Conservation (phyloP, 1,140 invertebrate species). For the Drosophila azteca region DNA sequence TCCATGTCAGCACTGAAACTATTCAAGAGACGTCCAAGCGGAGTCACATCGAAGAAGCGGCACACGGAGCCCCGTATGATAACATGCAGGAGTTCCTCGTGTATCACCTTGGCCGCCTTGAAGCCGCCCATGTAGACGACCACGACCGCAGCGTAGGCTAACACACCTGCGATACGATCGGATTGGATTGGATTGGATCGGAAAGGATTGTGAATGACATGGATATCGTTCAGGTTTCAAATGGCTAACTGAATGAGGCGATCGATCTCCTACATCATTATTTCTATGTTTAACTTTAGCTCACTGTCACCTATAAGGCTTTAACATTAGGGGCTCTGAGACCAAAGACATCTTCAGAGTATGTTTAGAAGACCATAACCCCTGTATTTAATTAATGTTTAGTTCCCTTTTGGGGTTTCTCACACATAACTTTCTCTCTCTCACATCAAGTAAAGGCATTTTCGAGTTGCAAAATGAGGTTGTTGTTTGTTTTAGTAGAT, state of each 20-base stretch:
- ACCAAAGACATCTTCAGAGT: constrained; percentile 53
- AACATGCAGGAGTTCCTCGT: constrained; percentile 87
- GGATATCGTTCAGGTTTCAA: background rate
- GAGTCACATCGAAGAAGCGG: constrained; percentile 94
- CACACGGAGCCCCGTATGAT: constrained; percentile 89
- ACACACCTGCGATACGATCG: constrained; percentile 85
- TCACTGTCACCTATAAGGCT: constrained; percentile 19
- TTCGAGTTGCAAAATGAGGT: background rate
- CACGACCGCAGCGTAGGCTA: constrained; percentile 88
- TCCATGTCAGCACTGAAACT: constrained; percentile 94
- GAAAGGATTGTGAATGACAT: constrained; percentile 20
- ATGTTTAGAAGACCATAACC: constrained; percentile 8
- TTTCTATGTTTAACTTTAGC: constrained; percentile 24
- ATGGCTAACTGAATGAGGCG: constrained; percentile 30
- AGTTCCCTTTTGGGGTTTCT: constrained; percentile 28
- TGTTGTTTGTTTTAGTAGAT: too few species aligned
- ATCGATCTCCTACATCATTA: constrained; percentile 23
- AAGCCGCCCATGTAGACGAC: constrained; percentile 89
- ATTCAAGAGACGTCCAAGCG: constrained; percentile 92
- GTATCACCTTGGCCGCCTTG: constrained; percentile 88
- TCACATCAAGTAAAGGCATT: constrained; percentile 25
- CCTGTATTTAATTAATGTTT: constrained; percentile 11
- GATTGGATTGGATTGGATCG: constrained; percentile 22
- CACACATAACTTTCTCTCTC: constrained; percentile 23
- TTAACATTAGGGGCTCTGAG: constrained; percentile 50